Evolutionary conservation across 1,140 invertebrate species (phyloP).

Genomic region (Zaprionus vittiger): DNA sequence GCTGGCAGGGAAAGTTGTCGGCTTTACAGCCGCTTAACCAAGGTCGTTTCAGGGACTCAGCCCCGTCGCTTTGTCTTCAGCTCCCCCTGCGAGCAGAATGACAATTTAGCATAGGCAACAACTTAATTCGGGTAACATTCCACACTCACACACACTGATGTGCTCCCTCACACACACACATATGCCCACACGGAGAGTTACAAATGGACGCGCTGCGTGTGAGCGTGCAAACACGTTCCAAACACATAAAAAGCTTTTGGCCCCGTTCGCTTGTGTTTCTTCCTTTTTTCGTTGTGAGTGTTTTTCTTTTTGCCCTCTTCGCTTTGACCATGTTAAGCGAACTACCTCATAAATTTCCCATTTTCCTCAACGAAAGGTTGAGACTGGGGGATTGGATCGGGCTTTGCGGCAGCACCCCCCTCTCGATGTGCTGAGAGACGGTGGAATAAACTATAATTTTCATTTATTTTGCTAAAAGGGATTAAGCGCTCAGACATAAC

Average conservation of each 20-base stretch:
- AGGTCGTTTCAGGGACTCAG: constrained; percentile 30
- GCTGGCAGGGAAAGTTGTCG: background rate
- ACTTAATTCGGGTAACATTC: constrained; percentile 67
- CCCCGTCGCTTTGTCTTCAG: constrained; percentile 13
- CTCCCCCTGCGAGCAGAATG: constrained; percentile 39
- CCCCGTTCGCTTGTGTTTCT: background rate
- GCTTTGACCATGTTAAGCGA: constrained; percentile 49
- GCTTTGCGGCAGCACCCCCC: background rate
- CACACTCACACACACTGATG: constrained; percentile 14
- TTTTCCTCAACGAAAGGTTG: constrained; percentile 39
- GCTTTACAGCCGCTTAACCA: constrained; percentile 62
- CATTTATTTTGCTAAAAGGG: constrained; percentile 7
- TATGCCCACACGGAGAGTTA: constrained; percentile 18
- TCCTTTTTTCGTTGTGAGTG: constrained; percentile 7
- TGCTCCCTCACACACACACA: background rate
- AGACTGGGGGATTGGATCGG: background rate
- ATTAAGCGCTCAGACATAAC: constrained; percentile 13
- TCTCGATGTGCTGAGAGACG: constrained; percentile 6
- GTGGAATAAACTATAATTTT: constrained; percentile 28
- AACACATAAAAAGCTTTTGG: constrained; percentile 78
- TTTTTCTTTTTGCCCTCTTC: constrained; percentile 7
- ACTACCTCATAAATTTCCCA: constrained; percentile 68
- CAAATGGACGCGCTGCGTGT: constrained; percentile 59
- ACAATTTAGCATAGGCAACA: constrained; percentile 71
- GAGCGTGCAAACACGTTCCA: constrained; percentile 65